Conservation (phyloP, 1,140 invertebrate genomes). For the Ceratosolen solmsi region DNA sequence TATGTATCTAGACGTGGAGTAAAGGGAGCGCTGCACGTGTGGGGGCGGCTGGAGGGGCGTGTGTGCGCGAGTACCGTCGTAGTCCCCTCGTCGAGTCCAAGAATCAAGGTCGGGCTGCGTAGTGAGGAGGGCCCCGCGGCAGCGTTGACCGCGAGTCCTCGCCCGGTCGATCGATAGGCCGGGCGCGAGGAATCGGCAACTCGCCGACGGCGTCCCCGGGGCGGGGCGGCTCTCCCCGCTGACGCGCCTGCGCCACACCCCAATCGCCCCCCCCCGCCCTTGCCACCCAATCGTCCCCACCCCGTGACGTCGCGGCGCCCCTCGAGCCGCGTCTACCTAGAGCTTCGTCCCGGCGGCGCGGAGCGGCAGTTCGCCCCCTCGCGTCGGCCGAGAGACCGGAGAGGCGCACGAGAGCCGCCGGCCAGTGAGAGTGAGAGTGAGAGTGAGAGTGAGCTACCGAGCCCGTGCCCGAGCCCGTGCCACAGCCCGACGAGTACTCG, state of each 20-base stretch:
- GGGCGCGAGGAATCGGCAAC: constrained; percentile 13
- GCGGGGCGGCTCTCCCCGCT: background rate
- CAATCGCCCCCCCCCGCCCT: background rate
- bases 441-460: constrained; percentile 10
- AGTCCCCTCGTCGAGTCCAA: too few relatives aligned
- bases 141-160: too few relatives aligned
- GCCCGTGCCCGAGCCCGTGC: background rate
- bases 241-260: background rate
- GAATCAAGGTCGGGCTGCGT: too few relatives aligned
- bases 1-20: too few relatives aligned
- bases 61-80: too few relatives aligned
- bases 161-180: constrained; percentile 8
- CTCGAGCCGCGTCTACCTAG: background rate
- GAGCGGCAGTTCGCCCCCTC: constrained; percentile 18
- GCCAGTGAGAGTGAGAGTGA: background rate
- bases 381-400: constrained; percentile 19
- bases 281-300: background rate
- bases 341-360: background rate
- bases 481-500: background rate
- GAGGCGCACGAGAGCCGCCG: background rate
- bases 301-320: too few relatives aligned
- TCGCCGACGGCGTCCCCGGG: background rate
- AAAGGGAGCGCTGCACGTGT: too few relatives aligned
- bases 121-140: too few relatives aligned
- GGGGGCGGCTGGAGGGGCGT: too few relatives aligned